Base-by-base conservation (phyloP, 2,888 invertebrate species). In the Siphlonurus alternatus region DNA sequence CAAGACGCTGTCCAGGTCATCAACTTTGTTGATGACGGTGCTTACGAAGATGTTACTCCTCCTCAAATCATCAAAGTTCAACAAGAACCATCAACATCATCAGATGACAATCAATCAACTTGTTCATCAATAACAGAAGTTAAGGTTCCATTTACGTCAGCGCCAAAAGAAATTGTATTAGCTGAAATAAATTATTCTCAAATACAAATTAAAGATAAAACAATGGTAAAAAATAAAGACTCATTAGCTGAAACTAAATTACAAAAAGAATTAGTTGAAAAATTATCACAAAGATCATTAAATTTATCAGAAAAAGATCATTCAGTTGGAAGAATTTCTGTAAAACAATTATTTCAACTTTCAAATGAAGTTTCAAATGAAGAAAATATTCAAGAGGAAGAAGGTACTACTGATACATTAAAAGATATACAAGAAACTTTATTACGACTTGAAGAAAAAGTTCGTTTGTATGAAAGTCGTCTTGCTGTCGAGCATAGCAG, bases 361-460 rank as follows among this genome's bases (percentile, higher is more conserved):
- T 5, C 38, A 38, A 38, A 38, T 38, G 38, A 38, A 10, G 38
- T 38, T 38, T 38, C 38, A 10, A 15, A 38, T 5, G 38, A 38
- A 38, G 67, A 69, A 63, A 68, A 66, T 25, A 68, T 68, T 7
- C 70, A 70, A 64, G 71, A 71, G 59, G 69, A 71, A 18, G 73
- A 74, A 67, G 74, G 73, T 23, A 71, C 70, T 10, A 70, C 72
- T 61, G 72, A 72, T 61, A 76, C 76, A 1, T 69, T 76, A 54
- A 73, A 71, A 38, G 75, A 76, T 62, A 76, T 76, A 61, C 76
- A 77, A 66, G 75, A 76, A 66, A 76, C 77, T 54, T 71, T 77
- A 66, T 72, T 75, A 70, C 75, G 76, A 68, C 71, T 77, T 66
- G 77, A 77, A 70, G 76, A 77, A 71, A 76, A 77, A 71, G 76